Percentiles rank a stretch among this genome's conserved stretches.
Evolutionary conservation across 2,113 vertebrate genomes (phyloP).

Genomic region (Centrocercus urophasianus): DNA sequence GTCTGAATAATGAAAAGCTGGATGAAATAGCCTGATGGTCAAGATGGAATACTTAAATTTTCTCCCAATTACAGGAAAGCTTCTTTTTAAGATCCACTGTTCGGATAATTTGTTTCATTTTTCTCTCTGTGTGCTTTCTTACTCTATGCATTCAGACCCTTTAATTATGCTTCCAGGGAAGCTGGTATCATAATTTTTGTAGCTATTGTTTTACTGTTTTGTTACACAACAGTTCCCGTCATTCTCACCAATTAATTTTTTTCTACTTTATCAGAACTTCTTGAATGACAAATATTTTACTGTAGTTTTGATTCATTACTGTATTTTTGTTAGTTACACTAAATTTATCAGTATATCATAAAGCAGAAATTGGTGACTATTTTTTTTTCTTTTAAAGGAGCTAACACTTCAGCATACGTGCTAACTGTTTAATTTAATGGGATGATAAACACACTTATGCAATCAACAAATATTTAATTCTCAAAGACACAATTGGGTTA

Average conservation of each 20-base stretch:
- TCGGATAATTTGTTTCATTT: constrained; percentile 73
- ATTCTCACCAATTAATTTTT: background rate
- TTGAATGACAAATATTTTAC: background rate
- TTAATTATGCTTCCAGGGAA: background rate
- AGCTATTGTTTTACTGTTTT: background rate
- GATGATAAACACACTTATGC: constrained; percentile 1
- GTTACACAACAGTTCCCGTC: background rate
- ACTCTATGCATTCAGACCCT: constrained; percentile 32
- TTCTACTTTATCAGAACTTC: background rate
- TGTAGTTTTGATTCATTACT: background rate
- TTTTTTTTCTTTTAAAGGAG: background rate
- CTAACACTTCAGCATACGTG: background rate
- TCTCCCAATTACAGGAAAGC: constrained; percentile 76
- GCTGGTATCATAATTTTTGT: background rate
- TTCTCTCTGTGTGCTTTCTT: background rate
- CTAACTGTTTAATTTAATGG: background rate
- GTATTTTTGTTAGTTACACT: background rate
- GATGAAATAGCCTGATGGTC: constrained; percentile 77
- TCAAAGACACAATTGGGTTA: constrained; percentile 29
- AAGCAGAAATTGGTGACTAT: background rate
- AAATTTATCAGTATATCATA: background rate
- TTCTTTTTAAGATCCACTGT: constrained; percentile 79
- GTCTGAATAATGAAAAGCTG: constrained; percentile 89
- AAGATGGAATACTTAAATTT: constrained; percentile 82
- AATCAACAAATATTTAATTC: background rate